Conservation (phyloP, 1,140 invertebrate genomes). For the Drosophila paulistorum region DNA sequence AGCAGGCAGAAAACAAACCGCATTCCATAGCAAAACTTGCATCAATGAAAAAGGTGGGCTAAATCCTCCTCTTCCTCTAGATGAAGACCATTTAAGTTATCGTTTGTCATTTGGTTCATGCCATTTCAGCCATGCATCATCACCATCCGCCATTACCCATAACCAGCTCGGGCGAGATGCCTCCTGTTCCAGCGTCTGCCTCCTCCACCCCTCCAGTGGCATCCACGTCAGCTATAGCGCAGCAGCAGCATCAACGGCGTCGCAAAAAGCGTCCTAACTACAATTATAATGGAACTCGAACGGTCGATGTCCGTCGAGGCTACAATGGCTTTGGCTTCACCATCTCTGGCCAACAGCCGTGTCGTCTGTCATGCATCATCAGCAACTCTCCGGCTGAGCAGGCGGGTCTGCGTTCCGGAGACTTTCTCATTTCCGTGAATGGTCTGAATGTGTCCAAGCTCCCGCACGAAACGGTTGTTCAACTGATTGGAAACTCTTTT, state of each 20-base stretch:
- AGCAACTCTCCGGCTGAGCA: slow-evolving; percentile 91
- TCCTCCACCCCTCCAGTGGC: slow-evolving; percentile 18
- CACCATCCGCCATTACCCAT: slow-evolving; percentile 74
- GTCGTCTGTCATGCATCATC: slow-evolving; percentile 94
- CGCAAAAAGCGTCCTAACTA: slow-evolving; percentile 83
- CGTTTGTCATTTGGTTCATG: slow-evolving; percentile 9
- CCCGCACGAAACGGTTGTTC: slow-evolving; percentile 96
- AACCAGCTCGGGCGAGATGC: slow-evolving; percentile 46
- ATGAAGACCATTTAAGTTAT: slow-evolving; percentile 20
- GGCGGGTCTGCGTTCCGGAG: slow-evolving; percentile 94
- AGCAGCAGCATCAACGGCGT: slow-evolving; percentile 69
- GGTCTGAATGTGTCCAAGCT: slow-evolving; percentile 93
- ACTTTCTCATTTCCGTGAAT: slow-evolving; percentile 96
- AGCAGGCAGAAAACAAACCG: slow-evolving; percentile 49
- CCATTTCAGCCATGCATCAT: slow-evolving; percentile 60
- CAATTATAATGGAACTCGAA: slow-evolving; percentile 85
- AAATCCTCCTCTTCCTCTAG: slow-evolving; percentile 25
- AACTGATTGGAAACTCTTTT: slow-evolving; percentile 92
- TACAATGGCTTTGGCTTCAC: slow-evolving; percentile 95
- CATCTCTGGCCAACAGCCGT: slow-evolving; percentile 96
- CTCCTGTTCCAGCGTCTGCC: slow-evolving; percentile 12
- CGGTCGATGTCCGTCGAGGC: slow-evolving; percentile 93
- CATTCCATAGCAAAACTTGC: slow-evolving; percentile 58
- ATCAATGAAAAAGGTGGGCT: slow-evolving; percentile 74
- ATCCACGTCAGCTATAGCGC: slow-evolving; percentile 25